These are phyloP conservation scores for Nettapus auritus DNA, from an alignment of 2,113 vertebrate species.

Conservation along the genomic window DNA sequence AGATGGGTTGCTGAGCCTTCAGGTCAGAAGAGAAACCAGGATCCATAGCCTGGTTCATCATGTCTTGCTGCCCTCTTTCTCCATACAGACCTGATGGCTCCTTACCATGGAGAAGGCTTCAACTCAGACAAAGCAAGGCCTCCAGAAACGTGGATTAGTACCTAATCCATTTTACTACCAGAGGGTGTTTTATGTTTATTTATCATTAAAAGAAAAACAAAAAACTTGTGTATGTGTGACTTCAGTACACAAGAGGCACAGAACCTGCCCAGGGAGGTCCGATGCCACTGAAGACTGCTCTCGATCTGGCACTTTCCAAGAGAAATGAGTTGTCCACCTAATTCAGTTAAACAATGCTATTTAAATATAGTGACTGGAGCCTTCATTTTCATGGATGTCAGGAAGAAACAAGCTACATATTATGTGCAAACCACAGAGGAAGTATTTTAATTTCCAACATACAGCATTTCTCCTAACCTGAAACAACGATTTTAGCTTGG, in stretches of 20 bases:
- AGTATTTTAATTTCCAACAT: constrained; percentile 40
- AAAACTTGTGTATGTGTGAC: background rate
- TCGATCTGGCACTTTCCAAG: background rate
- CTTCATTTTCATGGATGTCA: background rate
- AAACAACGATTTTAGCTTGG: background rate
- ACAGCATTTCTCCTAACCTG: background rate
- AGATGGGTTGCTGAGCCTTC: background rate
- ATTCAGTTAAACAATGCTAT: background rate
- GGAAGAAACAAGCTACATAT: constrained; percentile 19
- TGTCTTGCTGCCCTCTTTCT: background rate
- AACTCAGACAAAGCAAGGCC: too few relatives aligned
- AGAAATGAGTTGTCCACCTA: background rate
- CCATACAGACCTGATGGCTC: background rate
- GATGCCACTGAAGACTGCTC: background rate
- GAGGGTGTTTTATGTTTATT: background rate
- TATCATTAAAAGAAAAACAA: too few relatives aligned
- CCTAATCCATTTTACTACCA: background rate
- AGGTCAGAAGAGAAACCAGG: background rate
- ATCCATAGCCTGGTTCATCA: accelerated
- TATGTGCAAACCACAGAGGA: constrained; percentile 49
- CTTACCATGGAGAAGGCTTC: background rate
- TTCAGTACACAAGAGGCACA: background rate
- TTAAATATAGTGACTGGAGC: constrained; percentile 2
- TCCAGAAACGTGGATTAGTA: background rate
- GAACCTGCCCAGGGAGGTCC: background rate